Percentiles rank a stretch among this genome's conserved stretches.
phyloP scores from a whole-genome alignment of 2,113 vertebrate genomes.

The Mesitornis unicolor region DNA sequence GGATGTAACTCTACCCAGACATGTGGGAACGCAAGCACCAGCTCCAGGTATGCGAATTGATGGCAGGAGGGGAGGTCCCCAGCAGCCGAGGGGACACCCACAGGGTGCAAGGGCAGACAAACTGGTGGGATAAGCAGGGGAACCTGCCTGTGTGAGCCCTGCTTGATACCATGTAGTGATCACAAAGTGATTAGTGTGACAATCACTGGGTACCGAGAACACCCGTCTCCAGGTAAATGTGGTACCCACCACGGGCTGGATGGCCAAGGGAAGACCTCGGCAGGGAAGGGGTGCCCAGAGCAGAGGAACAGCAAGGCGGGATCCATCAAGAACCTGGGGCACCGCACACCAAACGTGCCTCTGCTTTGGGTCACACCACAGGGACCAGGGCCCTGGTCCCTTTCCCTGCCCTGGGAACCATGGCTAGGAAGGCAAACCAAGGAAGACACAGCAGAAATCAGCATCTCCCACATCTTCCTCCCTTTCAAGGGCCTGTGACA shows the following conservation, averaged over 20 bases:
- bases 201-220: neutral
- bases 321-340: neutral
- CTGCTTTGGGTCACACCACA: neutral
- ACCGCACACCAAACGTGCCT: neutral
- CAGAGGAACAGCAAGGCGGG: neutral
- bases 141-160: neutral
- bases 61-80: neutral
- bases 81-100: accelerated
- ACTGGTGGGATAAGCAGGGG: neutral
- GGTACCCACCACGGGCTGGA: neutral
- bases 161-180: neutral
- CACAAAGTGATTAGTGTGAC: neutral
- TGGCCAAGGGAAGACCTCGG: neutral
- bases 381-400: neutral
- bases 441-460: neutral
- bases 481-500: neutral
- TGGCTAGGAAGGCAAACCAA: neutral
- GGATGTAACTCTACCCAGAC: neutral
- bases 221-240: neutral
- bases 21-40: neutral
- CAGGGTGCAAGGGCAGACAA: neutral
- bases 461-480: neutral
- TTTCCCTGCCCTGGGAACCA: neutral
- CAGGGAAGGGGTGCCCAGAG: neutral
- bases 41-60: neutral